Base-by-base conservation (phyloP, 2,888 invertebrate genomes). In the Meteorus colon region DNA sequence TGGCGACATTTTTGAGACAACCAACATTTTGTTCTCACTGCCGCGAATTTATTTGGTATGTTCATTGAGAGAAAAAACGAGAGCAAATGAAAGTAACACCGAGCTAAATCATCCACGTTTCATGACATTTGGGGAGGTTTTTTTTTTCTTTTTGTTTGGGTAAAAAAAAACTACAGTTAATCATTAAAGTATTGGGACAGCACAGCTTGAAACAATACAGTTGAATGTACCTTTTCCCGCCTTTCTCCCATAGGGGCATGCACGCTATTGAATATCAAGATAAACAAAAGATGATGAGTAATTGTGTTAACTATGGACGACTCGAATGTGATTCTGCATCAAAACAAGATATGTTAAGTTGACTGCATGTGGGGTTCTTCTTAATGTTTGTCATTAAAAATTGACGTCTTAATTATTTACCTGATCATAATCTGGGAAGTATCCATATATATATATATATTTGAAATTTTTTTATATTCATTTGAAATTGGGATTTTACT, bases 1-100 rank as follows among this genome's bases (percentile, higher is more conserved):
- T 99, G 99, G 99, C 99, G 82, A 98, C 99, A 81, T 98, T 98
- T 91, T 93, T 99, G 86, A 94, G 98, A 72, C 99, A 99, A 91
- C 99, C 99, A 82, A 99, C 99, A 84, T 99, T 99, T 92, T 99
- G 99, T 93, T 98, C 98, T 88, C 98, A 98, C 92, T 99, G 99
- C 92, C 94, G 96, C 84, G 98, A 98, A 91, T 99, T 99, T 91
- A 99, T 99, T 90, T 99, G 99, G 99, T 97, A 90, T 92, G 93
- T 90, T 70, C 70, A 76, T 74, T 12, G 41, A 62, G 55, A 29
- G 4, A n/a, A 48, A 48, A 55, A 24, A 55, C 68, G 0, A 2
- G 19, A 69, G 2, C 8, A 37, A 27, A 4, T 6, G 16, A 66
- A 41, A 66, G 27, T 55, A 55, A 55, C 19, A 55, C n/a, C 24